Evolutionary conservation across 1,140 invertebrate genomes (phyloP), one percentile per base, ranked within the genome.

Genomic region (Coboldia fuscipes): DNA sequence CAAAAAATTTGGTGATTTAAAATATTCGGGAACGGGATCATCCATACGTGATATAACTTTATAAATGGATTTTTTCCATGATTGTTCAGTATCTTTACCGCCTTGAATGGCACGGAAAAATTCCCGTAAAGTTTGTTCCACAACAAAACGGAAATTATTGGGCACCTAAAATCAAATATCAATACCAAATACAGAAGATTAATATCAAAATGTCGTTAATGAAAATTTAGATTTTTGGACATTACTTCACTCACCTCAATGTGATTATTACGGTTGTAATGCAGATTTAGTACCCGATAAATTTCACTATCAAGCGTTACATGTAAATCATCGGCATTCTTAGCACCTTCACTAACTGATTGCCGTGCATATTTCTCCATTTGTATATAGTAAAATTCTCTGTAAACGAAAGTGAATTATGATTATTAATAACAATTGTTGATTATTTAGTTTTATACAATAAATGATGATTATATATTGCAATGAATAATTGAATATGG

Each of bases 331-430:
- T 97, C 90, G 17, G 74, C 67, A 49, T 72, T 75, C 59, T 93
- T 90, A 41, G 93, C 69, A 31, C 93, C 93, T 64, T 98, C 94
- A 41, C 85, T 89, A 42, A 98, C 74, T 20, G 90, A 85, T 62
- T 97, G 90, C 45, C 93, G 71, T 35, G 94, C 92, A 62, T 94
- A 97, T 62, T 99, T 99, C 66, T 99, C 96, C 92, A 99, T 99
- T 67, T 98, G 94, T 54, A 97, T 98, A 66, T 99, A 99, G 69
- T 93, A 99, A 68, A 98, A 99, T 65, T 99, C 94, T 60, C 94
- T 99, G 75, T 29, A 78, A 73, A 50, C n/a, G n/a, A n/a, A n/a
- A n/a, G n/a, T n/a, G n/a, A n/a, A n/a, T n/a, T n/a, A n/a, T n/a
- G n/a, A n/a, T n/a, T n/a, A n/a, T n/a, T n/a, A n/a, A n/a, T n/a